phyloP scores from a whole-genome alignment of 2,113 vertebrate species.

The Thunnus maccoyii region DNA sequence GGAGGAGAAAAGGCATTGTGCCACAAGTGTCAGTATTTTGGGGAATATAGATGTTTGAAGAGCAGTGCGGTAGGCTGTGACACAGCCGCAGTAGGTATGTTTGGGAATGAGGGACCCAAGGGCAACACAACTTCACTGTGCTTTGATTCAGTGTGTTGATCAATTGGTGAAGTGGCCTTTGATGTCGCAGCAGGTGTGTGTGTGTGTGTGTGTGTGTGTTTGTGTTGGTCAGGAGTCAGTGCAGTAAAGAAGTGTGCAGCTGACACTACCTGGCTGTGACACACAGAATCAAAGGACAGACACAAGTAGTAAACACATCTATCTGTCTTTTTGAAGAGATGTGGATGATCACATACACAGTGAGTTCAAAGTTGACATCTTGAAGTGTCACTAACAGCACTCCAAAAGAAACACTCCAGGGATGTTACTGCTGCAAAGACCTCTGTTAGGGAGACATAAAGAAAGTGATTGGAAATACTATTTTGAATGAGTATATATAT shows the following conservation, averaged over 20 bases:
- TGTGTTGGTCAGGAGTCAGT: slow-evolving; percentile 27
- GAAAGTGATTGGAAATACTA: background rate
- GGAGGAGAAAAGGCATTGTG: background rate
- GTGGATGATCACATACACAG: slow-evolving; percentile 13
- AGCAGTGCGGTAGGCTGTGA: background rate
- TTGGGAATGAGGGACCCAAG: slow-evolving; percentile 9
- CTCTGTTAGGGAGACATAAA: background rate
- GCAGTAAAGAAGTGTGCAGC: background rate
- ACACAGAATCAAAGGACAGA: slow-evolving; percentile 50
- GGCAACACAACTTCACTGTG: slow-evolving; percentile 37
- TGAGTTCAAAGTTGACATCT: slow-evolving; percentile 9
- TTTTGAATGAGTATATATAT: no score
- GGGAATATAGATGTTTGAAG: slow-evolving; percentile 40
- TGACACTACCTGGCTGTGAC: slow-evolving; percentile 17
- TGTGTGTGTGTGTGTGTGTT: slow-evolving; percentile 6
- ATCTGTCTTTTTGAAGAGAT: background rate
- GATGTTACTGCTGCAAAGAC: background rate
- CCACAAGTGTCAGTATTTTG: slow-evolving; percentile 35
- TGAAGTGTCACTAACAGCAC: background rate
- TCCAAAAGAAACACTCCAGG: background rate
- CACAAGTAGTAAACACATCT: slow-evolving; percentile 13
- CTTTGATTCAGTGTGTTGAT: slow-evolving; percentile 70
- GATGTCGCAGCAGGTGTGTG: slow-evolving; percentile 38
- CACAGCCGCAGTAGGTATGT: slow-evolving; percentile 4
- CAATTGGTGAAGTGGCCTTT: slow-evolving; percentile 53